A percentile compares a stretch with the other conserved stretches of the same genome.
These are phyloP conservation scores for Syngnathus acus DNA, from an alignment of 2,797 vertebrate genomes.

Conservation along the genomic window DNA sequence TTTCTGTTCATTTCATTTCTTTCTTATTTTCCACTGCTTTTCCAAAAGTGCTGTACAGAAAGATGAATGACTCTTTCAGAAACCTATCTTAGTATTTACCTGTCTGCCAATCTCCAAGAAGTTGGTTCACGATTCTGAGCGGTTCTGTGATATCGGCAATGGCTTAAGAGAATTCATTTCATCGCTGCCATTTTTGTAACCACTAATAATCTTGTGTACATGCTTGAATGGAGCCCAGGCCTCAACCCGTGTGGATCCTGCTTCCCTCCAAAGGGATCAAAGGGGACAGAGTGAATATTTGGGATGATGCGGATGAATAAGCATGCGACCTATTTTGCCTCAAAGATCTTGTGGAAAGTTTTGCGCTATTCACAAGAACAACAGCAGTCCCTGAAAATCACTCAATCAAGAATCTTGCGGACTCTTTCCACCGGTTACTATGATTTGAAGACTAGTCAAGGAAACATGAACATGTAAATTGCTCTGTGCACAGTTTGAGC, in stretches of 20 bases:
- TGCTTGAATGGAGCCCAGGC: conserved; percentile 8
- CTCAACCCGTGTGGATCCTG: background rate
- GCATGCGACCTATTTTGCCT: conserved; percentile 4
- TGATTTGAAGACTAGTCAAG: conserved; percentile 56
- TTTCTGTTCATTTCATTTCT: background rate
- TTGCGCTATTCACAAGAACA: conserved; percentile 14
- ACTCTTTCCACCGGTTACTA: background rate
- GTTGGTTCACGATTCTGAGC: background rate
- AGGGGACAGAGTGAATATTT: background rate
- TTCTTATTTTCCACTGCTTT: conserved; percentile 31
- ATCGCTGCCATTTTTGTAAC: conserved; percentile 23
- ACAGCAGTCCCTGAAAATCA: background rate
- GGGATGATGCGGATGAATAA: background rate
- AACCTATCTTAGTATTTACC: conserved; percentile 50
- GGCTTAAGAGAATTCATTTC: background rate
- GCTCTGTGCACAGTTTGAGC: conserved; percentile 64
- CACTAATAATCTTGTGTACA: conserved; percentile 22
- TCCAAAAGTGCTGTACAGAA: conserved; percentile 57
- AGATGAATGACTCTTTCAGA: conserved; percentile 53
- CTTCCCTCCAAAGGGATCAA: conserved; percentile 2
- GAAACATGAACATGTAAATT: conserved; percentile 52
- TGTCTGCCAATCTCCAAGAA: background rate
- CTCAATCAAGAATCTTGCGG: background rate
- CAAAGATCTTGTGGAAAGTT: background rate
- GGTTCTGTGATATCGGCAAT: background rate